Evolutionary conservation across 2,113 vertebrate species (phyloP).

Genomic region (Scortum barcoo): DNA sequence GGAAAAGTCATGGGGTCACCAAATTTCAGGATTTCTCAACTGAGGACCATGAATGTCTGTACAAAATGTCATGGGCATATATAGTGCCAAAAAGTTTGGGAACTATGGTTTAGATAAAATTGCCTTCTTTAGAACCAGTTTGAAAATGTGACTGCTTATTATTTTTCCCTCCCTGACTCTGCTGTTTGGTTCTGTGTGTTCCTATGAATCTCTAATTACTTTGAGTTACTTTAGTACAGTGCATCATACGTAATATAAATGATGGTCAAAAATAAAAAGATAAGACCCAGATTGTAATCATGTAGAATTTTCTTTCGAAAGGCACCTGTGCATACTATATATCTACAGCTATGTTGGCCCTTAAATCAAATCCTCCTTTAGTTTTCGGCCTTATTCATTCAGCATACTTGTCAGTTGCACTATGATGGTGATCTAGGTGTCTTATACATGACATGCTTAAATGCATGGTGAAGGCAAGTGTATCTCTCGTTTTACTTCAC

Average conservation of each 20-base stretch:
- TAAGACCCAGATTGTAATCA: not conserved
- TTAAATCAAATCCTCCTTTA: not conserved
- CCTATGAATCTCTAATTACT: not conserved
- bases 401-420: not conserved
- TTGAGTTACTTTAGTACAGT: not conserved
- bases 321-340: not conserved
- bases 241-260: not conserved
- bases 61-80: not conserved
- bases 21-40: not conserved
- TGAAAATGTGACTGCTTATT: not conserved
- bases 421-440: too few relatives aligned
- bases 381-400: not conserved
- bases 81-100: not conserved
- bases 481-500: not conserved
- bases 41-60: not conserved
- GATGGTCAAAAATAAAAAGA: not conserved
- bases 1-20: not conserved
- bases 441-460: not conserved
- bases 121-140: not conserved
- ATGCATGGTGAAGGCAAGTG: not conserved
- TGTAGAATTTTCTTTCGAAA: not conserved
- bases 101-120: not conserved
- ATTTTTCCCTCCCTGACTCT: not conserved
- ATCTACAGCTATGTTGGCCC: not conserved
- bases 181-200: not conserved